Evolutionary conservation across 2,113 vertebrate genomes (phyloP).

Genomic region (Tachycineta bicolor): DNA sequence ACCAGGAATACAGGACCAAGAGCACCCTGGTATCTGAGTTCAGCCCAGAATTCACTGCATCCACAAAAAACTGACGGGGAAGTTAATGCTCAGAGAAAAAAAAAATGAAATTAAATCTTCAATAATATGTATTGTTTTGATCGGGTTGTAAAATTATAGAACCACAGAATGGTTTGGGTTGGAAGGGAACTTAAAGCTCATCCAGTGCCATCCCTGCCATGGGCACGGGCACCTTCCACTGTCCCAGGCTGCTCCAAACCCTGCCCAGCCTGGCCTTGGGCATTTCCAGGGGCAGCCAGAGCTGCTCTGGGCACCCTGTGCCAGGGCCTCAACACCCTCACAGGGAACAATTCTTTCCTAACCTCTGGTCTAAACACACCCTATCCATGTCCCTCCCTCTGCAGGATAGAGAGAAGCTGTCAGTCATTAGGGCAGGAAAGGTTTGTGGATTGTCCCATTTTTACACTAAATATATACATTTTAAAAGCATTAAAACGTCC

Average conservation of each 20-base stretch:
- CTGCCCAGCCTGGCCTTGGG: rapidly evolving
- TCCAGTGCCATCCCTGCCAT: rapidly evolving
- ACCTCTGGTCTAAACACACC: background rate
- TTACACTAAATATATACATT: background rate
- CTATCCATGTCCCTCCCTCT: background rate
- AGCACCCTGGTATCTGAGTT: background rate
- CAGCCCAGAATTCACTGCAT: background rate
- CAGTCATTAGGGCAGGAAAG: background rate
- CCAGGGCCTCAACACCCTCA: background rate
- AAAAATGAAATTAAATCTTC: background rate
- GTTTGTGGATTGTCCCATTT: background rate
- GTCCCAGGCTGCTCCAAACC: background rate
- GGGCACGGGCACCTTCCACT: background rate
- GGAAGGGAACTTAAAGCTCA: background rate
- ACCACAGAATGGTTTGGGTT: background rate
- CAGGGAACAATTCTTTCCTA: background rate
- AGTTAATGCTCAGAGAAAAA: background rate
- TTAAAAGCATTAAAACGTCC: background rate
- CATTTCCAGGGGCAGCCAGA: background rate
- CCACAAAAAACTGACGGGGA: background rate
- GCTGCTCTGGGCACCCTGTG: background rate
- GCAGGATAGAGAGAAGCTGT: background rate
- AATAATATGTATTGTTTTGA: background rate
- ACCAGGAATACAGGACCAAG: background rate
- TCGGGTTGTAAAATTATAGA: background rate